Evolutionary conservation across 1,140 invertebrate genomes (phyloP).

Genomic region (Plodia interpunctella): DNA sequence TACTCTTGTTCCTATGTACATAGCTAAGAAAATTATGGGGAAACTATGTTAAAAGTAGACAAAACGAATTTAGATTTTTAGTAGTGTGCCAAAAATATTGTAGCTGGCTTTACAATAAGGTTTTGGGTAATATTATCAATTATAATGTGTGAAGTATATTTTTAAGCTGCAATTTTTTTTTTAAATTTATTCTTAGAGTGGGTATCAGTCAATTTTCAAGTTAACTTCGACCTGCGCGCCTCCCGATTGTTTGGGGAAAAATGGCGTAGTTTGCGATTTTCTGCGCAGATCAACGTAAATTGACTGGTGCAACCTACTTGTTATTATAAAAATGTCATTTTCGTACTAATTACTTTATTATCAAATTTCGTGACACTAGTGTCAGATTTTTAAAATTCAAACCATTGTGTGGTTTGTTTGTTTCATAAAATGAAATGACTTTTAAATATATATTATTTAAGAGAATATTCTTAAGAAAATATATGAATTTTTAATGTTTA

Average conservation of each 20-base stretch:
- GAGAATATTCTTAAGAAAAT: background rate
- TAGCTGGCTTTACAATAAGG: slow-evolving; percentile 31
- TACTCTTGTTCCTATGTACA: slow-evolving; percentile 66
- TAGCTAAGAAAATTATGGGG: slow-evolving; percentile 41
- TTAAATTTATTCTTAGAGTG: too few relatives aligned
- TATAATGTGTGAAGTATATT: slow-evolving; percentile 4
- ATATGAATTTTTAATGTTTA: background rate
- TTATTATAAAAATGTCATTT: background rate
- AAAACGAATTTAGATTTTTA: slow-evolving; percentile 49
- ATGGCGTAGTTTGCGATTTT: too few relatives aligned
- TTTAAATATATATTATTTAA: background rate
- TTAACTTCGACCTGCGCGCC: too few relatives aligned
- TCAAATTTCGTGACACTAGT: too few relatives aligned
- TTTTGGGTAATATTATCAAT: slow-evolving; percentile 29
- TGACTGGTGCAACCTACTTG: too few relatives aligned
- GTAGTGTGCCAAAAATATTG: slow-evolving; percentile 63
- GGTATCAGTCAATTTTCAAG: too few relatives aligned
- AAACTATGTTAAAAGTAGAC: slow-evolving; percentile 27
- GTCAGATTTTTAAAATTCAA: too few relatives aligned
- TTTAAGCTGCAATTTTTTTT: background rate
- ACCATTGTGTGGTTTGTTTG: too few relatives aligned
- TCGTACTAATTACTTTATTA: background rate
- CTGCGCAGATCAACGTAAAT: too few relatives aligned
- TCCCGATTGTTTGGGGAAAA: too few relatives aligned
- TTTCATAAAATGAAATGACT: background rate